A percentile compares a stretch with the other conserved stretches of the same genome.
Evolutionary conservation across 64 coral and sea anemone species (phyloP).

Genomic region (Montipora foliosa): DNA sequence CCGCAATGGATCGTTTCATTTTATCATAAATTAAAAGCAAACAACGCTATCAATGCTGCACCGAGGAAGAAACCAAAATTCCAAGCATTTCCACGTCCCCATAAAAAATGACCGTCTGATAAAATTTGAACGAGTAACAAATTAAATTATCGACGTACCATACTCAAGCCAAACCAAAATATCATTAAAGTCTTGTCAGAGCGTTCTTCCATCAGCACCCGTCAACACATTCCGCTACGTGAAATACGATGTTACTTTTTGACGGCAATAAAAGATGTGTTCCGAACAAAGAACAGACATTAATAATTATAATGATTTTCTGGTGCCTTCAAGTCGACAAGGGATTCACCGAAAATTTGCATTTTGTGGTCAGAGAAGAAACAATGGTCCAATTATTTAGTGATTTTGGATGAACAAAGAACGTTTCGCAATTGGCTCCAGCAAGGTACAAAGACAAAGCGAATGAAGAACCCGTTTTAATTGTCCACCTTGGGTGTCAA

Average conservation of each 20-base stretch:
- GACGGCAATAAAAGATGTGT: background rate
- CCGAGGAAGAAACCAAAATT: background rate
- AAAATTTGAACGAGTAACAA: background rate
- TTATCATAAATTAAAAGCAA: no score
- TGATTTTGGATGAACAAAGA: background rate
- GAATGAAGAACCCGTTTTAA: background rate
- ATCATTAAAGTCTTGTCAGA: background rate
- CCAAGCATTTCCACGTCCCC: background rate
- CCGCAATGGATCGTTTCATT: no score
- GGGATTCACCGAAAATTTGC: slow-evolving; percentile 30
- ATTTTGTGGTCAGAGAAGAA: slow-evolving; percentile 1
- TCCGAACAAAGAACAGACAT: background rate
- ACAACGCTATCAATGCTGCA: no score
- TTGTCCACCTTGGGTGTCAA: background rate
- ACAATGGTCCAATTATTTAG: slow-evolving; percentile 10
- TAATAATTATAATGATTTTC: background rate
- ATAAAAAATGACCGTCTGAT: background rate
- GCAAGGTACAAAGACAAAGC: slow-evolving; percentile 5
- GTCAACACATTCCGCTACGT: background rate
- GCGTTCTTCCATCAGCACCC: background rate
- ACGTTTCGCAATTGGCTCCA: slow-evolving; percentile 16
- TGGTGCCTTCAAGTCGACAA: background rate
- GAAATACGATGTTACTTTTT: background rate
- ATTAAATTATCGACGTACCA: background rate
- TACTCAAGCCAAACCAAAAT: background rate